Base-by-base conservation (phyloP, 2,113 vertebrate species). In the Ciconia stormi region DNA sequence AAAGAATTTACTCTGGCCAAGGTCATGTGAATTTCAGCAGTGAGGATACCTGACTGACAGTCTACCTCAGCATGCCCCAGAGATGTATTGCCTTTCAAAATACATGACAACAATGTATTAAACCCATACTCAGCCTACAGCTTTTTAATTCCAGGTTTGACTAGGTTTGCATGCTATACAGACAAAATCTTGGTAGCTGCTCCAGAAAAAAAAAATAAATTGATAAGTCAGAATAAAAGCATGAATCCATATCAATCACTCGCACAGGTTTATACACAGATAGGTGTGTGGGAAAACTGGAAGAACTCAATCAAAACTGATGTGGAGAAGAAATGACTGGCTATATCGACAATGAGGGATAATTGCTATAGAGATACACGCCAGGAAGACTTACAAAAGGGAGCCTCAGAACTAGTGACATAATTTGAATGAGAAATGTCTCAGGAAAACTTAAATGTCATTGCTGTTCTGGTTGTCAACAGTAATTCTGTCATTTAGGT, bases 391-490 rank as follows among this genome's bases (percentile, higher is more conserved):
- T 91, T 72, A 91, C 78, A 95, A 84, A 93, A 95, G 78, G 50
- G 3, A 95, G 9, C 53, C 71, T 95, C 81, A 88, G 74, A 94
- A 90, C 55, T 81, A 73, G 58, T 73, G 84, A 82, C 66, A 73
- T 66, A 82, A 91, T 95, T 89, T 93, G 87, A 95, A 95, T 90
- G 93, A 87, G 56, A 74, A 93, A 94, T 70, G n/a, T 93, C 84
- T 96, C 82, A 90, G 74, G 50, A 95, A 96, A 95, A 87, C 63
- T 80, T 94, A 89, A 95, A 96, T 95, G 93, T 66, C 89, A 86
- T 86, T 91, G 70, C 74, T 73, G 55, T 53, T 95, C 66, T 59
- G 32, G 71, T 62, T 96, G 91, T 85, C 94, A 97, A 72, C 74
- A 93, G 66, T n/a, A 83, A 78, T 91, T 90, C 85, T 95, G 74